Conservation (phyloP, 2,888 invertebrate species). For the Aphidoletes aphidimyza region DNA sequence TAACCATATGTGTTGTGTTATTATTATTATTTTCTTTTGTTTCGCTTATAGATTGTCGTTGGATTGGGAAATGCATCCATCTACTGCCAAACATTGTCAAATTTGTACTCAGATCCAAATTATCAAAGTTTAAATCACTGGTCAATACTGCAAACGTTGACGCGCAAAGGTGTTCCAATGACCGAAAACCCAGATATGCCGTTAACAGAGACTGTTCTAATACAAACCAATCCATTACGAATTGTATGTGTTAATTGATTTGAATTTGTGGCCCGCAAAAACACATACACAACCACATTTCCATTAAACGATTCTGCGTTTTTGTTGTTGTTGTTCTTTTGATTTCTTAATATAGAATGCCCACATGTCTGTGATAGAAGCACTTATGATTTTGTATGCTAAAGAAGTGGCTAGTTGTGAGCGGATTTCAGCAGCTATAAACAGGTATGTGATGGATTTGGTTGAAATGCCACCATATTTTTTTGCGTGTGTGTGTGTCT, state of each 20-base stretch:
- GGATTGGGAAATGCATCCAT: constrained; percentile 93
- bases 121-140: constrained; percentile 95
- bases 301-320: neutral
- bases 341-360: constrained; percentile 78
- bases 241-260: constrained; percentile 75
- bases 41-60: constrained; percentile 74
- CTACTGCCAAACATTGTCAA: constrained; percentile 92
- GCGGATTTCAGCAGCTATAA: constrained; percentile 85
- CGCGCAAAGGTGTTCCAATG: constrained; percentile 89
- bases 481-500: neutral
- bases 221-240: constrained; percentile 93
- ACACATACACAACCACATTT: neutral
- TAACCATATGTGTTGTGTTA: no score
- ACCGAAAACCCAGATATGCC: constrained; percentile 85
- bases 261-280: no score
- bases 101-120: constrained; percentile 96
- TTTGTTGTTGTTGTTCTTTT: constrained; percentile 39
- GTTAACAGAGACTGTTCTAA: constrained; percentile 94
- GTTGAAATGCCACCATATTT: constrained; percentile 63
- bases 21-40: no score
- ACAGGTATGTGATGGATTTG: constrained; percentile 71
- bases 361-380: constrained; percentile 95
- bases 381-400: constrained; percentile 92
- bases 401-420: constrained; percentile 91
- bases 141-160: constrained; percentile 92